Evolutionary conservation across 1,140 invertebrate genomes (phyloP).

Genomic region (Forficula auricularia): DNA sequence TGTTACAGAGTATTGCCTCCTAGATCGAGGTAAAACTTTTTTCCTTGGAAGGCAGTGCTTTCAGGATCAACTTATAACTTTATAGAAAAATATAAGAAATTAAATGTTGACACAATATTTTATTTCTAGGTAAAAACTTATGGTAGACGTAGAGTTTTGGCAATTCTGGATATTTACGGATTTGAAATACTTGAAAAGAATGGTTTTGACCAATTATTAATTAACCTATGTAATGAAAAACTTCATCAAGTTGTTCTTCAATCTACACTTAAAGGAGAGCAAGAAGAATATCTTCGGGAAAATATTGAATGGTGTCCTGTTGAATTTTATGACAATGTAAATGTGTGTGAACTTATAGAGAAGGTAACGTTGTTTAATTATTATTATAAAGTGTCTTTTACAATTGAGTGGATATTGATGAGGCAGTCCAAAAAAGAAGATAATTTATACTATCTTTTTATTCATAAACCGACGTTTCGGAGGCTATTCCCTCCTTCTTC

Average conservation of each 20-base stretch:
- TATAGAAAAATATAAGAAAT: too few relatives aligned
- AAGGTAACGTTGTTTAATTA: conserved; percentile 10
- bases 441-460: too few relatives aligned
- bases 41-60: too few relatives aligned
- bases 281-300: conserved; percentile 68
- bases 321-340: conserved; percentile 49
- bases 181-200: conserved; percentile 66
- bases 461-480: too few relatives aligned
- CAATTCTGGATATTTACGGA: conserved; percentile 73
- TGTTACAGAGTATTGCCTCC: too few relatives aligned
- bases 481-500: too few relatives aligned
- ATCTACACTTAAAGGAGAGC: conserved; percentile 54
- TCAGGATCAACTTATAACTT: too few relatives aligned
- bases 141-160: conserved; percentile 38
- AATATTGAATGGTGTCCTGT: conserved; percentile 49
- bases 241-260: conserved; percentile 58
- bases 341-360: conserved; percentile 44
- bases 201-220: conserved; percentile 63
- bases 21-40: too few relatives aligned
- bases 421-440: too few relatives aligned
- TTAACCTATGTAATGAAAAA: conserved; percentile 84
- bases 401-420: too few relatives aligned
- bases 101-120: too few relatives aligned
- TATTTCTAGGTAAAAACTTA: conserved; percentile 26
- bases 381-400: conserved; percentile 8